Conservation (phyloP, 2,888 invertebrate species). For the Drosophila recens region DNA sequence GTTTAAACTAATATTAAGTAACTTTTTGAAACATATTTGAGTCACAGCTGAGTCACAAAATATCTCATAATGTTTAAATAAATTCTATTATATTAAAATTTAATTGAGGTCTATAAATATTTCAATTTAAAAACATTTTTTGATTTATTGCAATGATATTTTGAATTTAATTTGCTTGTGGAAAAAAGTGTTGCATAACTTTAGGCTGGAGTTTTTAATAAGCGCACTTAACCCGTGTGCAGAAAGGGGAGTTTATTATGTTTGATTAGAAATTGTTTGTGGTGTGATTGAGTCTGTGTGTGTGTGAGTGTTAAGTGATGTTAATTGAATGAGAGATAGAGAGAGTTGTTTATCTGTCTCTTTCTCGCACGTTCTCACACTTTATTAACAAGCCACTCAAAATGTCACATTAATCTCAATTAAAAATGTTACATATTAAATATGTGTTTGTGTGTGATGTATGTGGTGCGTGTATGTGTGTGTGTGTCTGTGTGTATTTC, state of each 20-base stretch:
- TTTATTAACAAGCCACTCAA: conserved; percentile 43
- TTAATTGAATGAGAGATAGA: conserved; percentile 61
- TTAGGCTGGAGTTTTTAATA: conserved; percentile 40
- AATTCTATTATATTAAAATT: background rate
- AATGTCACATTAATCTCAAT: conserved; percentile 73
- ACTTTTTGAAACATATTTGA: conserved; percentile 6
- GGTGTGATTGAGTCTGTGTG: conserved; percentile 19
- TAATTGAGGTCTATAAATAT: background rate
- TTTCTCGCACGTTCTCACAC: background rate
- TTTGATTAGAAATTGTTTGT: conserved; percentile 24
- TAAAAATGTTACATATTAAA: conserved; percentile 61
- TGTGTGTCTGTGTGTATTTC: conserved; percentile 1
- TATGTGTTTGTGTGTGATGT: conserved; percentile 8
- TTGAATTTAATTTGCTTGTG: background rate
- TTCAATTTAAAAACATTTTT: background rate
- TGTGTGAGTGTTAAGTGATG: conserved; percentile 59
- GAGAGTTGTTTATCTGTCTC: conserved; percentile 36
- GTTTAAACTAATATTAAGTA: background rate
- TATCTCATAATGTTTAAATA: background rate
- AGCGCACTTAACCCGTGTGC: conserved; percentile 34
- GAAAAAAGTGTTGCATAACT: conserved; percentile 59
- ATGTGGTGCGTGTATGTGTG: background rate
- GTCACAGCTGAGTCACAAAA: conserved; percentile 36
- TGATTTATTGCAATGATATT: background rate
- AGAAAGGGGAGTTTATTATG: background rate